Percentiles rank a stretch among this genome's conserved stretches.
phyloP scores from a whole-genome alignment of 92 coral and sea anemone species.

The Epizoanthus illoricatus region DNA sequence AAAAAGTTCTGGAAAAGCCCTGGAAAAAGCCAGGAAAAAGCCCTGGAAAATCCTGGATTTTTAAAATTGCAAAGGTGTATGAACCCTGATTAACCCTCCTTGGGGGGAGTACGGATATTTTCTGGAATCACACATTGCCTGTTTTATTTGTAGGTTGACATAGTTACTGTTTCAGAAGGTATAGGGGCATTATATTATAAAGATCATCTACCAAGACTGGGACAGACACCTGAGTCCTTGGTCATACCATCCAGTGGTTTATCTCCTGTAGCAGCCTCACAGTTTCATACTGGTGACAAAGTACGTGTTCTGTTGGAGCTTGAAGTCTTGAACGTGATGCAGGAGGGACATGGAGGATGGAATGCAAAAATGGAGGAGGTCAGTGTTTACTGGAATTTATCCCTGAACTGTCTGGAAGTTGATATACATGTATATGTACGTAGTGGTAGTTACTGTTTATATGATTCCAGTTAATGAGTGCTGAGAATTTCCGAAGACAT shows the following conservation, averaged over 20 bases:
- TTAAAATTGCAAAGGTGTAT: too few relatives aligned
- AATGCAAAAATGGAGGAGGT: constrained; percentile 83
- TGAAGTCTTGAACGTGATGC: constrained; percentile 53
- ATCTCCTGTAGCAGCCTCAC: neutral
- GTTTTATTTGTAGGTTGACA: constrained; percentile 60
- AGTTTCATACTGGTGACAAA: constrained; percentile 52
- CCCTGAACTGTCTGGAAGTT: neutral
- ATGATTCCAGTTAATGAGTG: too few relatives aligned
- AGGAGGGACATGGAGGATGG: constrained; percentile 82
- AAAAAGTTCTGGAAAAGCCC: too few relatives aligned
- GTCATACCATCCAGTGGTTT: constrained; percentile 37
- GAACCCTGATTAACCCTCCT: too few relatives aligned
- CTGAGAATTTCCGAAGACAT: too few relatives aligned
- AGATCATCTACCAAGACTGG: constrained; percentile 74
- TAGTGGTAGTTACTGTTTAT: neutral
- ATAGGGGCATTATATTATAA: constrained; percentile 66
- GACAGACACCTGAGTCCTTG: constrained; percentile 58
- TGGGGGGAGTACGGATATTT: too few relatives aligned
- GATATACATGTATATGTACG: neutral
- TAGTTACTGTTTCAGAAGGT: constrained; percentile 45
- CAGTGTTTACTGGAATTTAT: neutral
- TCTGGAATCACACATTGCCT: too few relatives aligned
- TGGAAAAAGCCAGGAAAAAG: too few relatives aligned
- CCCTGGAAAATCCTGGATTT: too few relatives aligned
- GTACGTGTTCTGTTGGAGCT: constrained; percentile 46